phyloP scores from a whole-genome alignment of 2,888 invertebrate genomes.

The Watsonalla cultraria region DNA sequence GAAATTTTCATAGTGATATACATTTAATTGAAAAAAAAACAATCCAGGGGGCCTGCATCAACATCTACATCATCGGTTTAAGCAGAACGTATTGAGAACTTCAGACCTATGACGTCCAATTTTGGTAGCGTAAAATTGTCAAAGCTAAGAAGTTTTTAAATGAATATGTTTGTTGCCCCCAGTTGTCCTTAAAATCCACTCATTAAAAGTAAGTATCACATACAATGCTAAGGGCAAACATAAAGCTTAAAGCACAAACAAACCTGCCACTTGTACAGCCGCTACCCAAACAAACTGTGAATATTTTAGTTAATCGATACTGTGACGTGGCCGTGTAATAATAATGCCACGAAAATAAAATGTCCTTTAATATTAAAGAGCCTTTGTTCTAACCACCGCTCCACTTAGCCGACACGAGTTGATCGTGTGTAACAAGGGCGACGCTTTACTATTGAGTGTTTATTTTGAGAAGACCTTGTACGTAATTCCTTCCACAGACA shows the following conservation, averaged over 20 bases:
- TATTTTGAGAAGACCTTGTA: neutral
- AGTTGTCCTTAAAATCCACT: constrained; percentile 4
- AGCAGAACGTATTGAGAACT: too few species aligned
- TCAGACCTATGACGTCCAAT: too few species aligned
- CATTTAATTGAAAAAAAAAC: too few species aligned
- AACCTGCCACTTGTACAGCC: constrained; percentile 16
- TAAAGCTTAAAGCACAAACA: constrained; percentile 10
- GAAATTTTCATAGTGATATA: too few species aligned
- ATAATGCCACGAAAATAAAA: constrained; percentile 10
- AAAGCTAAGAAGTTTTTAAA: too few species aligned
- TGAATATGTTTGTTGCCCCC: too few species aligned
- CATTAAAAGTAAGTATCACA: constrained; percentile 7
- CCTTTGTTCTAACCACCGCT: constrained; percentile 3
- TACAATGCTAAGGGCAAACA: constrained; percentile 5
- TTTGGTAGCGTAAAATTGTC: too few species aligned
- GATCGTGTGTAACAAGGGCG: neutral
- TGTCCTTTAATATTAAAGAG: constrained; percentile 9
- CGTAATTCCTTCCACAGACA: neutral
- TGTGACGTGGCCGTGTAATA: constrained; percentile 8
- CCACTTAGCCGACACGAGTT: neutral
- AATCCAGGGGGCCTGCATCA: too few species aligned
- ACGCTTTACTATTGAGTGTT: neutral
- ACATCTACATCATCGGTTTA: too few species aligned
- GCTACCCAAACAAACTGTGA: constrained; percentile 29
- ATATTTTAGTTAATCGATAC: constrained; percentile 46